Evolutionary conservation across 2,113 vertebrate species (phyloP), one percentile per base, ranked within the genome.

Genomic region (Gambusia affinis): DNA sequence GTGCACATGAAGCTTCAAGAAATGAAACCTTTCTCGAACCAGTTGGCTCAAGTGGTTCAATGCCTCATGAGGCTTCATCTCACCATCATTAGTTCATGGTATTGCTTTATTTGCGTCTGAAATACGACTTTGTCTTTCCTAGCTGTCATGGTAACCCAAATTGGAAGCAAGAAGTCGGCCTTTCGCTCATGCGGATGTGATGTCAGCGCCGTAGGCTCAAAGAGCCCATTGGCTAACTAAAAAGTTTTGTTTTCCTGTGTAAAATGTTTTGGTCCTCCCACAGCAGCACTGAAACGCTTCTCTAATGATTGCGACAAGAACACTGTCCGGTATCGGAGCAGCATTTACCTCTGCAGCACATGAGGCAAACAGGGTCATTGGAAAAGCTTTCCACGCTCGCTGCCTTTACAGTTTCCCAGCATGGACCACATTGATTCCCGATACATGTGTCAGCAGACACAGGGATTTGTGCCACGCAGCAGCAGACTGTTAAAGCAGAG

Each of bases 371-470:
- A 63, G 73, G 76, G 44, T 84, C 35, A 80, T 28, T 73, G 51
- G 51, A 77, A 78, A 84, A 70, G 77, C 78, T 83, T 76, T 22
- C 24, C 60, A 68, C 79, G n/a, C 70, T 30, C 30, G 75, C 80
- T 81, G 78, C 83, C 68, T 76, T 72, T 86, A 73, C 79, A 64
- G 73, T 69, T 87, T 77, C 77, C 78, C 86, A 85, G 85, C 44
- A 73, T 60, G 10, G 63, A 24, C 77, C 77, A 12, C 74, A 92
- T 90, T 86, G 89, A 92, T 89, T 89, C 82, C 83, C 87, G 77
- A 86, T 91, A 85, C 79, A 85, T 91, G 84, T 80, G 76, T 91
- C 87, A 88, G 89, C 87, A 90, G 72, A 74, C 67, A 51, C 47
- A 33, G 62, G 67, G 79, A 67, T 70, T 33, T 72, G 75, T 75